Percentiles rank a stretch among this genome's conserved stretches.
phyloP scores from a whole-genome alignment of 2,888 invertebrate genomes.

The Melikaiella ostensackeni region DNA sequence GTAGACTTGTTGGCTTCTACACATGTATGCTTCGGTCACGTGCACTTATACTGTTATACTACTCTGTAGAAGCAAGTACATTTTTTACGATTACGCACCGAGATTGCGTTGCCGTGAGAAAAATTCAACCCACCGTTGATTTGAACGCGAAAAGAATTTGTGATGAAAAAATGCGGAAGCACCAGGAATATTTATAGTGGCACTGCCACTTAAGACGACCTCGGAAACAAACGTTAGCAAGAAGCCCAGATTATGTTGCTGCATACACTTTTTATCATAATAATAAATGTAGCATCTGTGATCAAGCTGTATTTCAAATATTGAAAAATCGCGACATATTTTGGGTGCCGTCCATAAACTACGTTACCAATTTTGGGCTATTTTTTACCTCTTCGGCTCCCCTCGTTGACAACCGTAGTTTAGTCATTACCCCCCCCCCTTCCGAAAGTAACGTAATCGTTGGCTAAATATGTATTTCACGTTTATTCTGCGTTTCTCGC shows the following conservation, averaged over 20 bases:
- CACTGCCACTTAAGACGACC: conserved; percentile 9
- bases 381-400: no score
- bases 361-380: no score
- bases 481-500: no score
- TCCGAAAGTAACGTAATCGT: no score
- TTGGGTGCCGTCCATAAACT: no score
- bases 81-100: conserved; percentile 20
- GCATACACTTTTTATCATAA: background rate
- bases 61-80: conserved; percentile 18
- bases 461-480: no score
- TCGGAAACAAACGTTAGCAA: background rate
- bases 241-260: background rate
- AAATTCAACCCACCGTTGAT: conserved; percentile 26
- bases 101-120: conserved; percentile 40
- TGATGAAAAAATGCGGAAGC: conserved; percentile 39
- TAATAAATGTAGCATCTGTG: no score
- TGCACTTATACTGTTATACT: conserved; percentile 36
- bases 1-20: background rate
- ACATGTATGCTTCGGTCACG: conserved; percentile 15
- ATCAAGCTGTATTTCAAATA: no score
- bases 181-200: conserved; percentile 15
- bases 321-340: no score
- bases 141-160: conserved; percentile 30
- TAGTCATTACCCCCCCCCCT: no score
- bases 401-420: no score